Base-by-base conservation (phyloP, 2,888 invertebrate genomes). In the Girardia tigrina region DNA sequence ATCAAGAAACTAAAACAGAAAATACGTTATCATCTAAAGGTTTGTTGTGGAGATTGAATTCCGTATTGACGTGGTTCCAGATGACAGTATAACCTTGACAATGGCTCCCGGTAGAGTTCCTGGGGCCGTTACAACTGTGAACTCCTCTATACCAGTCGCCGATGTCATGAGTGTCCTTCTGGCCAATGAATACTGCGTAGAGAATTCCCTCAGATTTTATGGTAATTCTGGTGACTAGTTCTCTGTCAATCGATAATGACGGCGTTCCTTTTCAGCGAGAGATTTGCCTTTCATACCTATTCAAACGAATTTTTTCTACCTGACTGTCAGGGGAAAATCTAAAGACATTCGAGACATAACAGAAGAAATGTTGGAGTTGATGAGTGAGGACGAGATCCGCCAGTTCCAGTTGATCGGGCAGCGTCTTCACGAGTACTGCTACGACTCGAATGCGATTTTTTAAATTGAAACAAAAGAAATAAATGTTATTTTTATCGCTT, bases 131-230 rank as follows among this genome's bases (percentile, higher is more conserved):
- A 56, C 56, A 23, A 56, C 56, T 20, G 56, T 56, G n/a, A 56
- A 56, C 23, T 56, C 56, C 4, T 56, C 56, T 20, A 56, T 16
- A n/a, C 56, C 56, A 20, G 56, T 56, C 4, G n/a, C 56, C n/a
- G 56, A 56, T 56, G 23, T 56, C 23, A 56, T 56, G 56, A 56
- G 56, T 16, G 56, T 56, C n/a, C 56, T 56, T 56, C n/a, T 56
- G 4, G 56, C 56, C 56, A 56, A 56, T 16, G 56, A 56, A 56
- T 56, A 56, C 23, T 56, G 56, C n/a, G 56, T 56, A 8, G 56
- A 56, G 23, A 56, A 56, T 56, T 56, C 56, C 6, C 4, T 56
- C n/a, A 56, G 23, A 23, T 56, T 56, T n/a, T 56, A 12, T 56
- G 56, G 23, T 4, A 4, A 56, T 56, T 56, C 23, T 20, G 23